Percentiles rank a stretch among this genome's conserved stretches.
Conservation (phyloP, 2,113 vertebrate genomes). For the Lepisosteus oculatus region DNA sequence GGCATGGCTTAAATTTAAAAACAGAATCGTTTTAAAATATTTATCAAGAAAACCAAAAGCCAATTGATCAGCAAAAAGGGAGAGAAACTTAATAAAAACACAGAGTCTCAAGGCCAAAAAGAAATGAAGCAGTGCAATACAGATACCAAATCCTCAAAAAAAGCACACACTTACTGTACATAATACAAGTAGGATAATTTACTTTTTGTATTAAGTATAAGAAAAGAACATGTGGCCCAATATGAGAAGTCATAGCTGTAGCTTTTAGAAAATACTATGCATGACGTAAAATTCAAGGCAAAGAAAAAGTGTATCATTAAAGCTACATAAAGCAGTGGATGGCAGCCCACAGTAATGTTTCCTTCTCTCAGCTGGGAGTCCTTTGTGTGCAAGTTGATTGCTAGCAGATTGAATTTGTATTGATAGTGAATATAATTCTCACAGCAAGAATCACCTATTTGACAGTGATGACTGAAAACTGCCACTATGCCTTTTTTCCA, state of each 20-base stretch:
- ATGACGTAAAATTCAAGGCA: not conserved
- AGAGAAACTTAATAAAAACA: too few species aligned
- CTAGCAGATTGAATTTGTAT: conserved; percentile 11
- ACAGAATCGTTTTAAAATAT: conserved; percentile 20
- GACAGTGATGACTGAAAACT: conserved; percentile 12
- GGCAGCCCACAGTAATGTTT: not conserved
- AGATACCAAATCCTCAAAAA: too few species aligned
- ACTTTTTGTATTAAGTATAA: too few species aligned
- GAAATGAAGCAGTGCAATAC: too few species aligned
- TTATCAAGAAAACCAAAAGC: conserved; percentile 12
- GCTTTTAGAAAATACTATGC: not conserved
- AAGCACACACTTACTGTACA: too few species aligned
- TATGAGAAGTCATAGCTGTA: not conserved
- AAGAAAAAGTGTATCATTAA: conserved; percentile 1
- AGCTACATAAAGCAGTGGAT: not conserved
- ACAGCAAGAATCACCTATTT: not conserved
- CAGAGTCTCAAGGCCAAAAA: too few species aligned
- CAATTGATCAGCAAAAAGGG: not conserved
- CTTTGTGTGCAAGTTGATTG: conserved; percentile 18
- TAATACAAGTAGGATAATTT: too few species aligned
- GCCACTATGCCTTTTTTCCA: not conserved
- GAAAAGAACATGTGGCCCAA: not conserved
- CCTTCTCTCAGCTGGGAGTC: not conserved
- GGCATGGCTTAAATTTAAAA: conserved; percentile 35
- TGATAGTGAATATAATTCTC: conserved; percentile 11